phyloP scores from a whole-genome alignment of 2,888 invertebrate genomes.

The Amiota minor region DNA sequence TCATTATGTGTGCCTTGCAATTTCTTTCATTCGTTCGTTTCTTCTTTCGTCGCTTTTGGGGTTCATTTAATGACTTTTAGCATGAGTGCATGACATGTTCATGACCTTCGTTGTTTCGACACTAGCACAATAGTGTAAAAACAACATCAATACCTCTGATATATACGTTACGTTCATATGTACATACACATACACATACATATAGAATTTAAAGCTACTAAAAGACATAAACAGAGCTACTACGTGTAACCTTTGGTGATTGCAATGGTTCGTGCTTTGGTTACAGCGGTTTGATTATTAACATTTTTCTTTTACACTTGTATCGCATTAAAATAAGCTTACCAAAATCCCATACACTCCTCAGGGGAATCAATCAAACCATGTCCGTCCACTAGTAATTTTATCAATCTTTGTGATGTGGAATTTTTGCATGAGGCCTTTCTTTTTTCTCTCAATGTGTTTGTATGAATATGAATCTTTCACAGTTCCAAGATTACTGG shows the following conservation, averaged over 20 bases:
- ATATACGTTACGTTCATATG: constrained; percentile 48
- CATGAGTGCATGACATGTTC: constrained; percentile 44
- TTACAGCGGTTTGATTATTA: constrained; percentile 11
- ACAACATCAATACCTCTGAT: no score
- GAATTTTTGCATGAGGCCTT: no score
- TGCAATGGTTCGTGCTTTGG: constrained; percentile 21
- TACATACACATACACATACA: constrained; percentile 34
- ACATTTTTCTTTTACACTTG: no score
- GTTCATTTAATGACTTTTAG: constrained; percentile 64
- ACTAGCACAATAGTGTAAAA: constrained; percentile 12
- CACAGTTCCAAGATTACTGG: no score
- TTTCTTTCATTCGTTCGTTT: constrained; percentile 48
- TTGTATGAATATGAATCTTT: no score
- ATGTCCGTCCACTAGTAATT: no score
- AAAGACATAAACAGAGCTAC: no score
- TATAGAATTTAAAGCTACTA: constrained; percentile 14
- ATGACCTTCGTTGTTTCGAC: constrained; percentile 29
- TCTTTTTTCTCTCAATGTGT: no score
- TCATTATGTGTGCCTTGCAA: constrained; percentile 20
- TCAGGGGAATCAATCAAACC: no score
- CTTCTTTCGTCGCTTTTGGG: constrained; percentile 52
- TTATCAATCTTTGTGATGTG: no score
- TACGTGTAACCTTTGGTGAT: neutral
- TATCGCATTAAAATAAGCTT: no score
- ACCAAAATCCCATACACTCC: no score